phyloP scores from a whole-genome alignment of 2,888 invertebrate genomes.

The Nemotelus nigrinus region DNA sequence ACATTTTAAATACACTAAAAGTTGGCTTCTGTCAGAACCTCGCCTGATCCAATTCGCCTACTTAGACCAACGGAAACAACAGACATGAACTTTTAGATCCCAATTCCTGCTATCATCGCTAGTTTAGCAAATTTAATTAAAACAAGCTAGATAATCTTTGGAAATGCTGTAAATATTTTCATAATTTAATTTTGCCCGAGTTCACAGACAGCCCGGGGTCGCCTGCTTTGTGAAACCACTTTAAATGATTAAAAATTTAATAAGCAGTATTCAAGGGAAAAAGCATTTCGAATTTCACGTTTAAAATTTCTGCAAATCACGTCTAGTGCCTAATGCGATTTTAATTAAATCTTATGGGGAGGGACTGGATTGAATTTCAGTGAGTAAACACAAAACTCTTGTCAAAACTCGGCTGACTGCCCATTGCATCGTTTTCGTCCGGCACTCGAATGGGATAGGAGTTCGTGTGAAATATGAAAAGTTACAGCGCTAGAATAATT shows the following conservation, averaged over 20 bases:
- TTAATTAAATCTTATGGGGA: constrained; percentile 15
- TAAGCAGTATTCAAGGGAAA: background rate
- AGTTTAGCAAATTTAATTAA: constrained; percentile 7
- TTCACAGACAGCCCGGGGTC: background rate
- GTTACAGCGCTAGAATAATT: no score
- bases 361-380: background rate
- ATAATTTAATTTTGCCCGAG: background rate
- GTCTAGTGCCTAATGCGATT: constrained; percentile 33
- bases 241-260: constrained; percentile 33
- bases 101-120: background rate
- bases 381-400: background rate
- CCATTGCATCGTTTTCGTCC: background rate
- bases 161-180: constrained; percentile 1
- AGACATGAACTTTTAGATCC: no score
- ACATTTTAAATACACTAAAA: no score
- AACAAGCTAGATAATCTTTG: constrained; percentile 9
- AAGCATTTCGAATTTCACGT: background rate
- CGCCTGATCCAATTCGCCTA: no score
- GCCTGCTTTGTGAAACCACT: constrained; percentile 2
- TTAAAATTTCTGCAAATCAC: constrained; percentile 17
- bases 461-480: no score
- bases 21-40: no score
- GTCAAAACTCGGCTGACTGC: background rate
- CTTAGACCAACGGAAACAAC: no score
- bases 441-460: no score